A percentile compares a stretch with the other conserved stretches of the same genome.
Evolutionary conservation across 2,797 vertebrate species (phyloP).

Genomic region (Morus bassanus): DNA sequence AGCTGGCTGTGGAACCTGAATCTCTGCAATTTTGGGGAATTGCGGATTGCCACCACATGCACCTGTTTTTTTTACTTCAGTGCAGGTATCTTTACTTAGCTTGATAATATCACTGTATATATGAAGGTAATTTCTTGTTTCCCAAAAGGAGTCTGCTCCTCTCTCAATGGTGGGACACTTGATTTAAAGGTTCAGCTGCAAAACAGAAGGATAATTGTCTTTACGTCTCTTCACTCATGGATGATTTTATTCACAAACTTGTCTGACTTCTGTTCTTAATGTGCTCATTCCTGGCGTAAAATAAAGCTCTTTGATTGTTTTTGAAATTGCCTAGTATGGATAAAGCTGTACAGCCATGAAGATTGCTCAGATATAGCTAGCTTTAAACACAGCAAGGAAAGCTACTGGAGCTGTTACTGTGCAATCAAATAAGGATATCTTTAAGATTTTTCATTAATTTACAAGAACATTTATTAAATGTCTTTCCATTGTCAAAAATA

Average conservation of each 20-base stretch:
- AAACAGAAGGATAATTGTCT: slow-evolving; percentile 13
- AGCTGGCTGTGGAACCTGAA: neutral
- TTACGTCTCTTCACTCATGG: neutral
- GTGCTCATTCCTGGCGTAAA: neutral
- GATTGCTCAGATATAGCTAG: neutral
- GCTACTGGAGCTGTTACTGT: neutral
- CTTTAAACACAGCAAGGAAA: neutral
- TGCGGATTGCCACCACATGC: neutral
- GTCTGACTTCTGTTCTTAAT: neutral
- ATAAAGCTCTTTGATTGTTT: neutral
- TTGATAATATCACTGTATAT: neutral
- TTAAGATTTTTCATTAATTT: neutral
- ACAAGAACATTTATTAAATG: neutral
- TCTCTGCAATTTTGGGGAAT: neutral
- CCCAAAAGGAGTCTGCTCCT: neutral
- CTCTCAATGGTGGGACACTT: neutral
- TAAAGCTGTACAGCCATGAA: neutral
- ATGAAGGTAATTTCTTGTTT: neutral
- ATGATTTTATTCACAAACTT: slow-evolving; percentile 4
- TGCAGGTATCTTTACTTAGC: neutral
- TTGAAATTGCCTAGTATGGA: neutral
- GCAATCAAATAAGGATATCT: neutral
- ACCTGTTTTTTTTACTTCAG: neutral
- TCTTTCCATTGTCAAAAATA: neutral
- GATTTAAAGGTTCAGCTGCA: neutral